A percentile compares a stretch with the other conserved stretches of the same genome.
These are phyloP conservation scores for Macquaria ambigua DNA, from an alignment of 2,113 vertebrate species.

Conservation along the genomic window DNA sequence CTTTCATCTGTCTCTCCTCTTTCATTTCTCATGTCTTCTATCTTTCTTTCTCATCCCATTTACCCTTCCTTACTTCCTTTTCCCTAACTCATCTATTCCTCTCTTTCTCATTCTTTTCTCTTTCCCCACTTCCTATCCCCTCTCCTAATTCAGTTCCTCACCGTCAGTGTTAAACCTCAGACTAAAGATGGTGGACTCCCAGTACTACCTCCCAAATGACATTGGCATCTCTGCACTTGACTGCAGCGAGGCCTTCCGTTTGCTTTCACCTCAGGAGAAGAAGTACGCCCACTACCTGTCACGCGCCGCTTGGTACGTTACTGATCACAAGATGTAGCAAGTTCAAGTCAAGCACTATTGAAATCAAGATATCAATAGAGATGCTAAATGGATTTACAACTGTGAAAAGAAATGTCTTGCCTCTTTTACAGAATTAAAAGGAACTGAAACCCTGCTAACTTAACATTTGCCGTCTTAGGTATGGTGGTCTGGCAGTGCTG, in stretches of 20 bases:
- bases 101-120: not conserved
- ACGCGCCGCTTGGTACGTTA: constrained; percentile 87
- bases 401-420: not conserved
- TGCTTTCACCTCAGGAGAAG: constrained; percentile 89
- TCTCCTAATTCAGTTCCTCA: constrained; percentile 43
- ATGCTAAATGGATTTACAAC: not conserved
- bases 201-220: constrained; percentile 93
- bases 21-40: not conserved
- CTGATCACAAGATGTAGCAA: not conserved
- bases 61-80: not conserved
- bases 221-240: constrained; percentile 89
- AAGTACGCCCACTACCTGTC: constrained; percentile 92
- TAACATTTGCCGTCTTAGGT: constrained; percentile 76
- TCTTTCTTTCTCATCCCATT: not conserved
- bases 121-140: not conserved
- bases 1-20: not conserved
- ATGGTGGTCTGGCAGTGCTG: constrained; percentile 90
- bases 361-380: not conserved
- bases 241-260: constrained; percentile 88
- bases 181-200: constrained; percentile 89
- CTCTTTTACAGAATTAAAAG: not conserved
- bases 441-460: not conserved
- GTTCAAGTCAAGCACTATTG: not conserved
- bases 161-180: constrained; percentile 26
- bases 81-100: not conserved